Evolutionary conservation across 2,888 invertebrate genomes (phyloP), one percentile per base, ranked within the genome.

Genomic region (Gryllus longicercus): DNA sequence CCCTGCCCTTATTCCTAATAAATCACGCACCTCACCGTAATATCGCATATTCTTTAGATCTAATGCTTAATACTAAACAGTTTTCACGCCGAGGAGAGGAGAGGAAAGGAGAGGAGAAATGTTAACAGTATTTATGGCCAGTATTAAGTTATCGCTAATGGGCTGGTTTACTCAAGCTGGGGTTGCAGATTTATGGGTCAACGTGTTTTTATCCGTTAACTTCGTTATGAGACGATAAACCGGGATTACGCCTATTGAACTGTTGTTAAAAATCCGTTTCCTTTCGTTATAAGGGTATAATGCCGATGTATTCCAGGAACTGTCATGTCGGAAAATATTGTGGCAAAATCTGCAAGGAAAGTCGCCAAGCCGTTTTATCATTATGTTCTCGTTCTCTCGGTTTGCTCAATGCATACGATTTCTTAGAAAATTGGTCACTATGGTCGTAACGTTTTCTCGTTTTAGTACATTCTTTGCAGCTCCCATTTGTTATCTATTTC

Each of bases 161-260:
- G 63, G 63, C 63, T 63, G 63, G 63, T 63, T 63, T 63, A 63
- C 63, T 63, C 63, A n/a, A 63, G 63, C 63, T 63, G 63, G 63
- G 63, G 63, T 63, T 63, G n/a, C 63, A 63, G 63, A 63, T 63
- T 63, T 63, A 63, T 63, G 63, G 63, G 63, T 63, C 63, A 63
- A n/a, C 63, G 63, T 63, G n/a, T 63, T 63, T 63, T 63, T 63
- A 63, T 63, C 63, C 14, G 63, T 63, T 63, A 63, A 63, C 63
- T 63, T 63, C 16, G 63, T 63, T 63, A 63, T 63, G 63, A 63
- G 63, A 63, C 63, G 63, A 63, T 63, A 18, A 63, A 63, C 63
- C 63, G 14, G 63, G 63, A 63, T 63, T 63, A 63, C 16, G n/a
- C n/a, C 63, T n/a, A 63, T 63, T 63, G 63, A n/a, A 63, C n/a